Conservation (phyloP, 1,140 invertebrate genomes). For the Drosophila mojavensis region DNA sequence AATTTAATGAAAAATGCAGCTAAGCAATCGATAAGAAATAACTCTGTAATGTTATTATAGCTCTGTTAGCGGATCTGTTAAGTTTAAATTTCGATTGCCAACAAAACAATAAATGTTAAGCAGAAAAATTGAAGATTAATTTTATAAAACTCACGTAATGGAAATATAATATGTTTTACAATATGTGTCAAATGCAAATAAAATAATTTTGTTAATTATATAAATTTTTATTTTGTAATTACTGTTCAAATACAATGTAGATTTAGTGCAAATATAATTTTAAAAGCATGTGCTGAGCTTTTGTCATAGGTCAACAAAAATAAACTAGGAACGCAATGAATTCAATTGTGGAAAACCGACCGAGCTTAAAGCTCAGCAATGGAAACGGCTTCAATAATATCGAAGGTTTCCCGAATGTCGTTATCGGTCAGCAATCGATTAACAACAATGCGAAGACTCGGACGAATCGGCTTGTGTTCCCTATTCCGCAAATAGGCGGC, state of each 20-base stretch:
- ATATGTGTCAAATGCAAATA: neutral
- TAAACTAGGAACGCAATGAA: constrained; percentile 12
- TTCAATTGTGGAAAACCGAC: constrained; percentile 7
- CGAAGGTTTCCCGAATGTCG: constrained; percentile 84
- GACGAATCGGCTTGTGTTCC: constrained; percentile 87
- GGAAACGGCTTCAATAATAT: constrained; percentile 64
- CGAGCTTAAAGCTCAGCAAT: constrained; percentile 44
- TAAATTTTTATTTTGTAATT: neutral
- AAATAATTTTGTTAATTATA: neutral
- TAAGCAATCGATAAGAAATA: constrained; percentile 1
- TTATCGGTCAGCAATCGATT: constrained; percentile 86
- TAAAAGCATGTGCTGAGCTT: constrained; percentile 1
- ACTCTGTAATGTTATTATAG: neutral
- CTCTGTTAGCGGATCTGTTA: neutral
- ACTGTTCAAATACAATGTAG: neutral
- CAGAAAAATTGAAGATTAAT: neutral
- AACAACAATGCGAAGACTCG: constrained; percentile 87
- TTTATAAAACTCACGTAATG: neutral
- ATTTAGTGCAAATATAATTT: constrained; percentile 5
- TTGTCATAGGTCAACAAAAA: constrained; percentile 27
- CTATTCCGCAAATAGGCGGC: constrained; percentile 87
- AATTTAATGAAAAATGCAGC: neutral
- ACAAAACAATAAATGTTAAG: neutral
- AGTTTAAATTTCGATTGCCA: neutral
- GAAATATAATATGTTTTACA: neutral